Base-by-base conservation (phyloP, 2,888 invertebrate genomes). In the Drosophila mettleri region DNA sequence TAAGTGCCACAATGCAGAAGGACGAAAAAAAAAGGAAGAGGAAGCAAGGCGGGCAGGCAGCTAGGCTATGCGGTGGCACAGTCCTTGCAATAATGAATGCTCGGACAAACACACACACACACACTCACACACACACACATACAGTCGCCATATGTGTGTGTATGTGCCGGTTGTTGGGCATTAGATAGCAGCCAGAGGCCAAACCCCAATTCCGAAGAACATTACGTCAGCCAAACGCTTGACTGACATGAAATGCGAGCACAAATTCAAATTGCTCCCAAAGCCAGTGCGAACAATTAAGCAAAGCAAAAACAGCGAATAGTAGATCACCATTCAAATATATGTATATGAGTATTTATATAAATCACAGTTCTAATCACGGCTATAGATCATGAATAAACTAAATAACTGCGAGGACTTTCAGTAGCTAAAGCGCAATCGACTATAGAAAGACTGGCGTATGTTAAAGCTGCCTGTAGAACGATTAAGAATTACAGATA, bases 1-100 rank as follows among this genome's bases (percentile, higher is more conserved):
- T 84, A 84, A 84, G 83, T 87, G 87, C 87, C 83, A 84, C 87
- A 84, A 87, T 84, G 87, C 82, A 73, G 60, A 34, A 58, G 65
- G 45, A 70, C 27, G 48, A 65, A 61, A 65, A 61, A 65, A 41
- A 18, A 62, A 53, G 43, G 53, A 29, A 68, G 54, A 51, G 46
- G 36, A 53, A 62, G 54, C 43, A 48, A 57, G 60, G 41, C 58
- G 12, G 43, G 6, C 43, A 43, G 41, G 57, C 54, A 69, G 59
- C 41, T 49, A 60, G 61, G 52, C 61, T 49, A 34, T 16, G 48
- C 62, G 41, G 12, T 7, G 62, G 57, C 58, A 27, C 45, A 76
- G 60, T 52, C 64, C 59, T 60, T 60, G 73, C 65, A 75, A 78
- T 78, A 78, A 78, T 75, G 76, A 78, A 79, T 79, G 66, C 75